Base-by-base conservation (phyloP, 2,888 invertebrate genomes). In the Mythimna lalbum region DNA sequence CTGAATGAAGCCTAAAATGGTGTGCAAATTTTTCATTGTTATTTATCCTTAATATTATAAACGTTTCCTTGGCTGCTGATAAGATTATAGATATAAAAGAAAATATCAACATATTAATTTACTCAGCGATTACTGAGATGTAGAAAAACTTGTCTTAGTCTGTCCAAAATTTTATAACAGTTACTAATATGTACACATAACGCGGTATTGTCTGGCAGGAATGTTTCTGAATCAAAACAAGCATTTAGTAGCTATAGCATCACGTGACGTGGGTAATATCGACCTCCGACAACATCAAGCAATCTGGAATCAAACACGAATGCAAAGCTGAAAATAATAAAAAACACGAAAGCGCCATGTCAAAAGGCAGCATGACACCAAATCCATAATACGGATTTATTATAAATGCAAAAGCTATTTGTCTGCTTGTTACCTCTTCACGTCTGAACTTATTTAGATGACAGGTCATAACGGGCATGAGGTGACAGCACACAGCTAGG, bases 361-460 rank as follows among this genome's bases (percentile, higher is more conserved):
- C 53, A 27, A 55, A n/a, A 55, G 10, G 9, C 55, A 64, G 19
- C 14, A 49, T 23, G 63, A 33, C 31, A 63, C 21, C 9, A 63
- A 43, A 33, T 21, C 21, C 47, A 49, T 49, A 47, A 19, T 47
- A 47, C n/a, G n/a, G n/a, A 47, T 47, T 43, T 43, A n/a, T 47
- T 47, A 47, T n/a, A 47, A 7, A 47, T n/a, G 47, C 2, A 7
- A 19, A n/a, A n/a, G 47, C 19, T 39, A 9, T 6, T 4, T 47
- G 43, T 47, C 19, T 19, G 47, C 6, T 19, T 47, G 19, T 43
- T 43, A 43, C 4, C 17, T 43, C 17, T 43, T 17, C 12, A 43
- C 17, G 43, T 17, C 17, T 43, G 4, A 43, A 43, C 17, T 43
- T 43, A 17, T 43, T 43, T 43, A 4, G 43, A 43, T 43, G 43